Base-by-base conservation (phyloP, 2,888 invertebrate genomes). In the Acronicta psi region DNA sequence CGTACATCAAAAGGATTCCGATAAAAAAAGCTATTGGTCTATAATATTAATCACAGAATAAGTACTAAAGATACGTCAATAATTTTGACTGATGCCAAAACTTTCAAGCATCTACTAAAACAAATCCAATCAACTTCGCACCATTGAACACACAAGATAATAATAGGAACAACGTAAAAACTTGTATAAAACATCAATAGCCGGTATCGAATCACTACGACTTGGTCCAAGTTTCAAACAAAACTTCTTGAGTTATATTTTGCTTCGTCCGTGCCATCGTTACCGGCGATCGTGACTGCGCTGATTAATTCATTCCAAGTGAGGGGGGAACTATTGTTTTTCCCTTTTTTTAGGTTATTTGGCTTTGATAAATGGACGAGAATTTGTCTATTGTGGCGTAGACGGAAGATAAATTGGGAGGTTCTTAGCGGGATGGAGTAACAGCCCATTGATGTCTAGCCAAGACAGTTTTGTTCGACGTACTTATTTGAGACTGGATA, bases 201-300 rank as follows among this genome's bases (percentile, higher is more conserved):
- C 80, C 72, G 70, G 83, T 85, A 88, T 87, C 88, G 86, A 85
- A 86, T 82, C 70, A 57, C 61, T 67, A 70, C 57, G 71, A 61
- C 64, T 74, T 77, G 62, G 54, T 43, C 52, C 14, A 80, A 85
- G 75, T 88, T 85, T 71, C 67, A 68, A 80, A 77, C 54, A 82
- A 77, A 85, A 86, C 80, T 87, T 86, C 77, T 80, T 83, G 78
- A 64, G 70, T 49, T 88, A 86, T 86, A 87, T 89, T 86, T 85
- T 85, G 80, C 77, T 73, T 61, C 77, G 83, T 85, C 72, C 89
- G 89, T 91, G 90, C 85, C 82, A 83, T 92, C 93, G 84, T 93
- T 93, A 92, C 84, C 64, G 71, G 53, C 73, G 85, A 87, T 89
- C 93, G 92, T 93, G 93, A 92, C 91, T 87, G 69, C 71, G 85